These are phyloP conservation scores for Drosophila ananassae DNA, from an alignment of 1,140 invertebrate genomes.

Conservation along the genomic window DNA sequence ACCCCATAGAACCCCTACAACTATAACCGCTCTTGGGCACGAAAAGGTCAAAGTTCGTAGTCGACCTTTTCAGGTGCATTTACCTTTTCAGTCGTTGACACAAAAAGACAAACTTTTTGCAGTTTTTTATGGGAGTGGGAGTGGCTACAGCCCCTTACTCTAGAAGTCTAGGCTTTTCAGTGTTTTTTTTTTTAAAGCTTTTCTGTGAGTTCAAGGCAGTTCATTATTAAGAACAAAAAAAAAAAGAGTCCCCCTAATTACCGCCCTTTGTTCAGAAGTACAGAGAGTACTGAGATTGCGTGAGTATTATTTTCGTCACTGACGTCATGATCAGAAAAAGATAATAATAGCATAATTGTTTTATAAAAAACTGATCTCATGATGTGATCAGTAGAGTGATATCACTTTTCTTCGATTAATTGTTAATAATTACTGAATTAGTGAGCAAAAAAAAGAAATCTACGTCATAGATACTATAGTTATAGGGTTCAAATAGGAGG, in stretches of 20 bases:
- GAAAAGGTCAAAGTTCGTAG: slow-evolving; percentile 72
- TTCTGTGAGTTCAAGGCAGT: slow-evolving; percentile 65
- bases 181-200: slow-evolving; percentile 25
- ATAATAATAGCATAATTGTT: no score
- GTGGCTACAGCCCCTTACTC: slow-evolving; percentile 39
- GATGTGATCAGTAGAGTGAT: no score
- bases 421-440: slow-evolving; percentile 11
- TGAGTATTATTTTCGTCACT: background rate
- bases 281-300: slow-evolving; percentile 2
- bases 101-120: slow-evolving; percentile 32
- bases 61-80: slow-evolving; percentile 51
- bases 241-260: slow-evolving; percentile 44
- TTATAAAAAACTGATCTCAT: background rate
- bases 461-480: background rate
- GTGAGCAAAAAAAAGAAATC: background rate
- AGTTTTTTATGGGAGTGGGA: slow-evolving; percentile 13
- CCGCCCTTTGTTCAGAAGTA: slow-evolving; percentile 49
- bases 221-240: slow-evolving; percentile 31
- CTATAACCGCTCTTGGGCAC: slow-evolving; percentile 42
- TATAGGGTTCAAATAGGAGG: no score
- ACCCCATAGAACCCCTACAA: slow-evolving; percentile 14
- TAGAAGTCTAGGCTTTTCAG: slow-evolving; percentile 31
- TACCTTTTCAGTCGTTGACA: slow-evolving; percentile 75
- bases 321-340: no score
- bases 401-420: background rate